Conservation (phyloP, 2,797 vertebrate species). For the Mionectes olivaceus region DNA sequence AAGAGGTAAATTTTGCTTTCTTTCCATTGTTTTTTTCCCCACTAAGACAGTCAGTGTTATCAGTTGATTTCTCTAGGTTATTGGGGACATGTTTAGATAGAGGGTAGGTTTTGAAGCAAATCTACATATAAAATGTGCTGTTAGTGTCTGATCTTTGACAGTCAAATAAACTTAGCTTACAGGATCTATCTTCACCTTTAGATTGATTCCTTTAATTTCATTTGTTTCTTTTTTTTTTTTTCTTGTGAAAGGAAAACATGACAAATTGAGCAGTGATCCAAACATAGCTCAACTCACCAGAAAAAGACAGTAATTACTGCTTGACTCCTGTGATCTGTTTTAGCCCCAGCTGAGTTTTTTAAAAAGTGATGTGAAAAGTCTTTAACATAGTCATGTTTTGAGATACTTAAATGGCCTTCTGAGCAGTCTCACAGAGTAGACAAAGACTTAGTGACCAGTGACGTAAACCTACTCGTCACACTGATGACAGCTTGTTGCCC, state of each 20-base stretch:
- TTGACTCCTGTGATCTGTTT: background rate
- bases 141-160: background rate
- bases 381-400: background rate
- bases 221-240: background rate
- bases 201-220: background rate
- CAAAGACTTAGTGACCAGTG: background rate
- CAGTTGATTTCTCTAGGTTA: constrained; percentile 25
- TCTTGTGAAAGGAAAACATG: background rate
- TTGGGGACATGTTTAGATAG: background rate
- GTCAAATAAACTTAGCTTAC: background rate
- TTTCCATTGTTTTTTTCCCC: constrained; percentile 23
- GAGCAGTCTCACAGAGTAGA: background rate
- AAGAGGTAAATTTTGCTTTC: background rate
- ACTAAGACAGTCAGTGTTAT: background rate
- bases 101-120: constrained; percentile 44
- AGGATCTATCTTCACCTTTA: background rate
- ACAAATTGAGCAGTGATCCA: background rate
- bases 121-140: background rate
- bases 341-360: background rate
- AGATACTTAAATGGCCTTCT: background rate
- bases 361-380: background rate
- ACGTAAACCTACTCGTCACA: background rate
- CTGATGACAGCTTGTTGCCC: background rate
- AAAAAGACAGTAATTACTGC: background rate
- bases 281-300: background rate